Conservation (phyloP, 2,888 invertebrate species). For the Junonia oenone region DNA sequence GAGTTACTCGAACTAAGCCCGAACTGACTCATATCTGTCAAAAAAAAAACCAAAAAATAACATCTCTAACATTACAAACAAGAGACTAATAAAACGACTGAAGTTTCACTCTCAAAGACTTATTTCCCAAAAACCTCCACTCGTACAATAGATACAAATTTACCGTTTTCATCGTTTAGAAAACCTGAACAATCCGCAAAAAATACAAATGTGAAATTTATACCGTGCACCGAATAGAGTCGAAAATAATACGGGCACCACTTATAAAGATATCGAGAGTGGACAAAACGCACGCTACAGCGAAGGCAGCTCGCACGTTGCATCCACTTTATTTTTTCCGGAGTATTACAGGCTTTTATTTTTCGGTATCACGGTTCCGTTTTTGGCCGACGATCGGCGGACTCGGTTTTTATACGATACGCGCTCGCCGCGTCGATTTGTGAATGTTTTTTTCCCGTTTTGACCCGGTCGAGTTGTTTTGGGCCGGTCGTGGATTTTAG, state of each 20-base stretch:
- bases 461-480: constrained; percentile 74
- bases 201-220: constrained; percentile 16
- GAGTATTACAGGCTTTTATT: constrained; percentile 72
- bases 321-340: constrained; percentile 68
- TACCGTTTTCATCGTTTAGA: constrained; percentile 1
- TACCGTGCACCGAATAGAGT: constrained; percentile 24
- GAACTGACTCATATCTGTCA: constrained; percentile 91
- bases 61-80: neutral
- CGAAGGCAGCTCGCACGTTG: constrained; percentile 39
- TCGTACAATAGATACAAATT: neutral
- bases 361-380: constrained; percentile 78
- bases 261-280: constrained; percentile 61
- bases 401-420: constrained; percentile 73
- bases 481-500: constrained; percentile 65
- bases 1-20: constrained; percentile 91
- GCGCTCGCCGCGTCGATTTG: constrained; percentile 64
- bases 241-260: constrained; percentile 35
- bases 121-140: neutral
- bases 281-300: constrained; percentile 42
- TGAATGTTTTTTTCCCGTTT: constrained; percentile 64
- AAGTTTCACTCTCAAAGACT: neutral
- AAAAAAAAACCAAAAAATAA: constrained; percentile 5
- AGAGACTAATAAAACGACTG: neutral
- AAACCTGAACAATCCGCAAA: constrained; percentile 18
- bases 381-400: constrained; percentile 72